phyloP scores from a whole-genome alignment of 2,797 vertebrate species.

The Numenius phaeopus region DNA sequence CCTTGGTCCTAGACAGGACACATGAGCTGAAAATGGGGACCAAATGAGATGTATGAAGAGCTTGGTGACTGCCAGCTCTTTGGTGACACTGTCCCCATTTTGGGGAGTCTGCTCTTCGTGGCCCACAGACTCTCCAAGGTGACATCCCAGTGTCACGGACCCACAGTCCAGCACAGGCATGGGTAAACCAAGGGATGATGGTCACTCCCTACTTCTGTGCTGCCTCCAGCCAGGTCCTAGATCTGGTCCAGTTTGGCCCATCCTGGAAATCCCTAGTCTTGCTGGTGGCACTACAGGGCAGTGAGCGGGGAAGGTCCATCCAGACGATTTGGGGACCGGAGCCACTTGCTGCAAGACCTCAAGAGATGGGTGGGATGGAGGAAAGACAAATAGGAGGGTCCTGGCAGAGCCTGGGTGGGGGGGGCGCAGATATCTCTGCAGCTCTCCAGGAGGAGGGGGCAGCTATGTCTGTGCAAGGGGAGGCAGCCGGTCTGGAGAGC shows the following conservation, averaged over 20 bases:
- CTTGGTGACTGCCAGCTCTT: neutral
- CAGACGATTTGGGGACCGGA: neutral
- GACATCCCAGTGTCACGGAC: neutral
- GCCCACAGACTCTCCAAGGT: neutral
- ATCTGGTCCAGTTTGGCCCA: neutral
- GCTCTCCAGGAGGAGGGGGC: neutral
- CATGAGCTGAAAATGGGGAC: neutral
- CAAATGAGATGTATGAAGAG: neutral
- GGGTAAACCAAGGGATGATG: neutral
- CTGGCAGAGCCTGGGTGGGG: neutral
- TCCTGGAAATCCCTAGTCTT: neutral
- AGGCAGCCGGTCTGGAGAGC: neutral
- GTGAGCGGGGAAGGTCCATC: accelerated
- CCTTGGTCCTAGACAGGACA: neutral
- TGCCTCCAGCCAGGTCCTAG: neutral
- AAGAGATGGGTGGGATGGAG: neutral
- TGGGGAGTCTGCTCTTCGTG: neutral
- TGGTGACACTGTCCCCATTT: neutral
- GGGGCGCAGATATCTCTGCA: neutral
- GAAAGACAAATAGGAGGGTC: neutral
- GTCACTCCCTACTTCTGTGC: neutral
- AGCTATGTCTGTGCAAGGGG: neutral
- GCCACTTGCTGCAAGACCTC: neutral
- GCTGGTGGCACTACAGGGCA: neutral
- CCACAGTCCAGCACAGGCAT: neutral